Evolutionary conservation across 2,888 invertebrate genomes (phyloP).

Genomic region (Temnothorax ravouxi): DNA sequence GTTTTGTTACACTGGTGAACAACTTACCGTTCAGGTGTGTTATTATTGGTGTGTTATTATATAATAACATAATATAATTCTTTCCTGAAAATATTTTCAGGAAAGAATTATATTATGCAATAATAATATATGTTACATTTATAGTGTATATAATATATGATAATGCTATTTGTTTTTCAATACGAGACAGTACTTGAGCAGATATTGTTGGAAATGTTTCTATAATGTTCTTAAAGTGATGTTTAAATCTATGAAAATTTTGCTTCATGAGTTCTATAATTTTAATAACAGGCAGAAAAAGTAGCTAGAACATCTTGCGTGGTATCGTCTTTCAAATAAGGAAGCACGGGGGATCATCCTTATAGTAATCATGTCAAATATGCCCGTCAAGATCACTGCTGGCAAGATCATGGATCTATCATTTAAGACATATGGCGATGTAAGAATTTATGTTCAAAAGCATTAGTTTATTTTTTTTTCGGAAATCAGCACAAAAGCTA

Average conservation of each 20-base stretch:
- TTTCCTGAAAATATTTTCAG: too few relatives aligned
- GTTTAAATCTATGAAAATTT: neutral
- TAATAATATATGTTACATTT: neutral
- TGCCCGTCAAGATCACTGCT: slow-evolving; percentile 74
- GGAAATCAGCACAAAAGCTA: neutral
- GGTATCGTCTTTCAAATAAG: slow-evolving; percentile 73
- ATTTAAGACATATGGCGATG: slow-evolving; percentile 73
- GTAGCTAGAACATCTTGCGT: slow-evolving; percentile 30
- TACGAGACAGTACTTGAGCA: neutral
- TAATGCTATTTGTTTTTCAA: neutral
- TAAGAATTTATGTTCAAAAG: slow-evolving; percentile 58
- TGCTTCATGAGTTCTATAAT: neutral
- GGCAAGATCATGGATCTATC: slow-evolving; percentile 76
- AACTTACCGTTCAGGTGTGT: slow-evolving; percentile 50
- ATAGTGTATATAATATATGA: neutral
- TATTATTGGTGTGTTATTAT: too few relatives aligned
- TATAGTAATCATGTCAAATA: slow-evolving; percentile 70
- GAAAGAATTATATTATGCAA: too few relatives aligned
- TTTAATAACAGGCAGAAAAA: slow-evolving; percentile 29
- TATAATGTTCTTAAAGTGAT: neutral
- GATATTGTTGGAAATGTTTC: neutral
- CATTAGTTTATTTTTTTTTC: neutral
- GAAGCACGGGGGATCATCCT: slow-evolving; percentile 72
- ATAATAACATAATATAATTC: too few relatives aligned
- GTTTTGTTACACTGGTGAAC: slow-evolving; percentile 50